Evolutionary conservation across 2,888 invertebrate species (phyloP).

Genomic region (Fragum fragum): DNA sequence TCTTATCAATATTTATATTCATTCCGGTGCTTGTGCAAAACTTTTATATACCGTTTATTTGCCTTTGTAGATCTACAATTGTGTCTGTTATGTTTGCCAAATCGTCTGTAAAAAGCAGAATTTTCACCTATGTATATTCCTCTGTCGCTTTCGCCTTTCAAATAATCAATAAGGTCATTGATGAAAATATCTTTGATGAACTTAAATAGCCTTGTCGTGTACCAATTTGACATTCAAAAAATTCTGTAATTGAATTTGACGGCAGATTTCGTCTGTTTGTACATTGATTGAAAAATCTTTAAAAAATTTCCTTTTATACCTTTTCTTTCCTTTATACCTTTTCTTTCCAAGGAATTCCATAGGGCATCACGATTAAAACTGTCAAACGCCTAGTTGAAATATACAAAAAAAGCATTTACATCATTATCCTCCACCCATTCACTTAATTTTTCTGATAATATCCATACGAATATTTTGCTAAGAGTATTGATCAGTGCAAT

Average conservation of each 20-base stretch:
- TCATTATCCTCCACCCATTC: not conserved
- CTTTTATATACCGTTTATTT: not conserved
- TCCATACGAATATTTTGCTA: slow-evolving; percentile 21
- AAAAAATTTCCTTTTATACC: not conserved
- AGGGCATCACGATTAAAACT: not conserved
- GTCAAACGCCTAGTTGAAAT: not conserved
- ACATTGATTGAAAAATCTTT: not conserved
- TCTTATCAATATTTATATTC: slow-evolving; percentile 9
- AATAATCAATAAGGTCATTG: not conserved
- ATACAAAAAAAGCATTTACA: not conserved
- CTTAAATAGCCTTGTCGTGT: not conserved
- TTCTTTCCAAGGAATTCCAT: not conserved
- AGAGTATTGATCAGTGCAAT: slow-evolving; percentile 37
- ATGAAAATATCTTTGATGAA: slow-evolving; percentile 4
- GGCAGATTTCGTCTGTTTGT: not conserved
- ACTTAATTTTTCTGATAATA: not conserved
- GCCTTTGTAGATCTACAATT: not conserved
- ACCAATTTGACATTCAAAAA: not conserved
- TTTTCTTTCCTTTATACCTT: not conserved
- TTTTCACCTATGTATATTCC: not conserved
- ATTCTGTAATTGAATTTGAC: not conserved
- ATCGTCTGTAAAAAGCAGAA: slow-evolving; percentile 13
- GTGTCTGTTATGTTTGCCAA: not conserved
- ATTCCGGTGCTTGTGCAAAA: slow-evolving; percentile 9
- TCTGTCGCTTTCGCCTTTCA: not conserved